A percentile compares a stretch with the other conserved stretches of the same genome.
Evolutionary conservation across 2,113 vertebrate species (phyloP).

Genomic region (Uria lomvia): DNA sequence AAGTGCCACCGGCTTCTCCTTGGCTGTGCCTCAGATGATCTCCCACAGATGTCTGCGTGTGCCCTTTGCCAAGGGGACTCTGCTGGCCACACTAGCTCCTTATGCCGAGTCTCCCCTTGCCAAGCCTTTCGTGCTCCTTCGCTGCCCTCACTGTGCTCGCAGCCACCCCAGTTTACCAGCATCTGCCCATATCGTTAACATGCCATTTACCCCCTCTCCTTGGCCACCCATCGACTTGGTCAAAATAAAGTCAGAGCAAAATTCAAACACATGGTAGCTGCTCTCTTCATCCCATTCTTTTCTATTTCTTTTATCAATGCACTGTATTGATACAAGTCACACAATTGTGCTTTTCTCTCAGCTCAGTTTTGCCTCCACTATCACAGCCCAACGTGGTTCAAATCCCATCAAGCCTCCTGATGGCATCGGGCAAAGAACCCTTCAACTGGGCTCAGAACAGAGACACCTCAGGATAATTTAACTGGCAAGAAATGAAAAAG

Average conservation of each 20-base stretch:
- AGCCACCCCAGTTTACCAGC: not conserved
- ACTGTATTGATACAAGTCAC: not conserved
- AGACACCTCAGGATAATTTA: not conserved
- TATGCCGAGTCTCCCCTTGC: not conserved
- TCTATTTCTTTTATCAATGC: not conserved
- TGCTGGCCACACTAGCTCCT: not conserved
- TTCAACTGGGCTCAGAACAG: not conserved
- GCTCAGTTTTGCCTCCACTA: not conserved
- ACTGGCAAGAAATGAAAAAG: not conserved
- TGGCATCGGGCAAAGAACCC: not conserved
- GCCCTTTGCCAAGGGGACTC: slow-evolving; percentile 34
- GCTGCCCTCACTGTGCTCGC: not conserved
- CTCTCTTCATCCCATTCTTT: not conserved
- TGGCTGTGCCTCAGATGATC: not conserved
- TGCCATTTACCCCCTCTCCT: not conserved
- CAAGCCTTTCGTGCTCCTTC: not conserved
- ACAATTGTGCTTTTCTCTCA: not conserved
- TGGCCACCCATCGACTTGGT: not conserved
- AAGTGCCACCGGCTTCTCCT: not conserved
- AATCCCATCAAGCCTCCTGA: not conserved
- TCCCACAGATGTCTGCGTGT: not conserved
- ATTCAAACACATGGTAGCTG: not conserved
- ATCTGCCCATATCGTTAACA: accelerated
- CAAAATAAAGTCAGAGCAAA: not conserved
- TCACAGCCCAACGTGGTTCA: not conserved